phyloP scores from a whole-genome alignment of 2,113 vertebrate genomes.

The Seriola rivoliana region DNA sequence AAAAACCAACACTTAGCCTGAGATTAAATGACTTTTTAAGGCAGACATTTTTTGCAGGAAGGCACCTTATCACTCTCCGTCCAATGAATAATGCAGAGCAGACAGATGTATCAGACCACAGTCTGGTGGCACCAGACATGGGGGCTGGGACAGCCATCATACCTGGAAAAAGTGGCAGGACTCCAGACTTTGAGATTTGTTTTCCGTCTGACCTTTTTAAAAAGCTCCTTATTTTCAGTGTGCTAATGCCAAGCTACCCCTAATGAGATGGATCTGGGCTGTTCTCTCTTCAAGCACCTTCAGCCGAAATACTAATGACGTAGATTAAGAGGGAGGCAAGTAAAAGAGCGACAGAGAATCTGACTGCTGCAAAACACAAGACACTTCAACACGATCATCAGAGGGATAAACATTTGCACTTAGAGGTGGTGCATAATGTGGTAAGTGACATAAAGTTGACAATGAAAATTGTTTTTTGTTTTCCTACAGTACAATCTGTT shows the following conservation, averaged over 20 bases:
- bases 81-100: conserved; percentile 67
- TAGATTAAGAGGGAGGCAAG: conserved; percentile 33
- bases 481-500: neutral
- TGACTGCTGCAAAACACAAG: conserved; percentile 12
- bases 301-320: conserved; percentile 48
- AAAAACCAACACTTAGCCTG: neutral
- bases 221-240: conserved; percentile 53
- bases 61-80: conserved; percentile 43
- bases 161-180: conserved; percentile 57
- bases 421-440: neutral
- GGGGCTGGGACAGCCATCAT: conserved; percentile 49
- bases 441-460: conserved; percentile 8
- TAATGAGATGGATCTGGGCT: conserved; percentile 69
- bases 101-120: conserved; percentile 57
- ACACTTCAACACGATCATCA: neutral
- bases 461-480: neutral
- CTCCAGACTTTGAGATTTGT: conserved; percentile 58
- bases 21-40: conserved; percentile 28
- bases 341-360: conserved; percentile 31
- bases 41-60: conserved; percentile 27
- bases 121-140: conserved; percentile 62
- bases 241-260: conserved; percentile 55
- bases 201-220: conserved; percentile 74
- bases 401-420: neutral
- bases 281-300: conserved; percentile 48